Evolutionary conservation across 2,113 vertebrate species (phyloP).

Genomic region (Chauna torquata): DNA sequence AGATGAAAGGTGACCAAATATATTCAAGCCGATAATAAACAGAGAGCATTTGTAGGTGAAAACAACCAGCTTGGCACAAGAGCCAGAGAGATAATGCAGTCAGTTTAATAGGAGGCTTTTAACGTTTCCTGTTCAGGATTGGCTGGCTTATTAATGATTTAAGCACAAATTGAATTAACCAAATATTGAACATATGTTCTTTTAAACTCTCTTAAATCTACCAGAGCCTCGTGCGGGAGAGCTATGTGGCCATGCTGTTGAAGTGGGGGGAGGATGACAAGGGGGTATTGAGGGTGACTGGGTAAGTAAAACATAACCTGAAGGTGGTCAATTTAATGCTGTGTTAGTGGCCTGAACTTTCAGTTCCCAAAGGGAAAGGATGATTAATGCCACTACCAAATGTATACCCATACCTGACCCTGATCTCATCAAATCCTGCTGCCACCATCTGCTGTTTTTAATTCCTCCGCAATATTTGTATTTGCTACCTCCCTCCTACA

Average conservation of each 20-base stretch:
- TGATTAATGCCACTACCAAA: slow-evolving; percentile 73
- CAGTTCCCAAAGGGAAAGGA: slow-evolving; percentile 69
- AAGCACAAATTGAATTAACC: slow-evolving; percentile 77
- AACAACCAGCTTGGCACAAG: slow-evolving; percentile 6
- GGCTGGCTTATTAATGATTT: slow-evolving; percentile 68
- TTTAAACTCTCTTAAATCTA: slow-evolving; percentile 67
- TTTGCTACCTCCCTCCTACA: slow-evolving; percentile 74
- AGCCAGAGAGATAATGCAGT: not conserved
- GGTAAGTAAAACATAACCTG: slow-evolving; percentile 67
- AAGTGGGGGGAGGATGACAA: slow-evolving; percentile 17
- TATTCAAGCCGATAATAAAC: not conserved
- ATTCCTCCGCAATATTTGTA: slow-evolving; percentile 83
- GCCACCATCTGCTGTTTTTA: slow-evolving; percentile 83
- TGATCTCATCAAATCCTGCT: slow-evolving; percentile 79
- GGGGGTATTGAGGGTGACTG: slow-evolving; percentile 65
- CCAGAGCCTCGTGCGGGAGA: slow-evolving; percentile 2
- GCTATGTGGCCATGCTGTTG: not conserved
- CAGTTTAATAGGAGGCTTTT: slow-evolving; percentile 50
- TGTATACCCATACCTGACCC: slow-evolving; percentile 78
- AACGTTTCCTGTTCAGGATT: slow-evolving; percentile 12
- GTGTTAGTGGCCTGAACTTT: slow-evolving; percentile 62
- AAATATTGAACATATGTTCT: slow-evolving; percentile 75
- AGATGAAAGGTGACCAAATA: slow-evolving; percentile 25
- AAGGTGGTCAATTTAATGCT: slow-evolving; percentile 68
- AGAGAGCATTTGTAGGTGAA: slow-evolving; percentile 22